phyloP scores from a whole-genome alignment of 2,888 invertebrate genomes.

The Ectemnius lituratus region DNA sequence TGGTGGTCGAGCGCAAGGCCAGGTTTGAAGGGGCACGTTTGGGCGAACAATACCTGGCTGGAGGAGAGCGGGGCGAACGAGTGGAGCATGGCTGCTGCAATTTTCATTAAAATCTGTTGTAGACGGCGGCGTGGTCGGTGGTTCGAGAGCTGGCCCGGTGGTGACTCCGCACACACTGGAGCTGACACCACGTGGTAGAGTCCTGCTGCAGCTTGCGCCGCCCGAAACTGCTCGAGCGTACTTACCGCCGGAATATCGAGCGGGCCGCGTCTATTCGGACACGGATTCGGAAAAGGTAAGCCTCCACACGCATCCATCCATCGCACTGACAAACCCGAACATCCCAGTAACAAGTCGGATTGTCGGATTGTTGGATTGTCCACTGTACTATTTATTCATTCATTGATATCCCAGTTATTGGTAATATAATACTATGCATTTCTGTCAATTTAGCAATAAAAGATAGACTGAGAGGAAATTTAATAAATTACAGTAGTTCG shows the following conservation, averaged over 20 bases:
- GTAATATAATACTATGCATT: too few relatives aligned
- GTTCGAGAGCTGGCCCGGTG: slow-evolving; percentile 78
- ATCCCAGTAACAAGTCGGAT: too few relatives aligned
- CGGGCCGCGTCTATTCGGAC: slow-evolving; percentile 79
- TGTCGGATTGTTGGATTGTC: too few relatives aligned
- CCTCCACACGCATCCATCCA: slow-evolving; percentile 4
- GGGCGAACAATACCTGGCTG: background rate
- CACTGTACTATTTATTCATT: too few relatives aligned
- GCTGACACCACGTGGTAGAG: slow-evolving; percentile 80
- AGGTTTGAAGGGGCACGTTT: too few relatives aligned
- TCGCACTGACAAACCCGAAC: too few relatives aligned
- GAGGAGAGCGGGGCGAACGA: background rate
- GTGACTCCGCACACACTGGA: slow-evolving; percentile 80
- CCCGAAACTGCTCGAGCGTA: slow-evolving; percentile 78
- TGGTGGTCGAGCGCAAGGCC: too few relatives aligned
- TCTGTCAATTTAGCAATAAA: too few relatives aligned
- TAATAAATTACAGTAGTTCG: too few relatives aligned
- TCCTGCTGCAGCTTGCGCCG: slow-evolving; percentile 75
- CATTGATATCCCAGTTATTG: too few relatives aligned
- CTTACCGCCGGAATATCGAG: slow-evolving; percentile 81
- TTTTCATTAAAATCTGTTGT: slow-evolving; percentile 57
- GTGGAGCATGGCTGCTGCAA: slow-evolving; percentile 2
- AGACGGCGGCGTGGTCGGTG: slow-evolving; percentile 76
- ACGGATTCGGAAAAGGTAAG: slow-evolving; percentile 82
- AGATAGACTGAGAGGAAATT: too few relatives aligned